Conservation (phyloP, 2,113 vertebrate genomes). For the Alectura lathami region DNA sequence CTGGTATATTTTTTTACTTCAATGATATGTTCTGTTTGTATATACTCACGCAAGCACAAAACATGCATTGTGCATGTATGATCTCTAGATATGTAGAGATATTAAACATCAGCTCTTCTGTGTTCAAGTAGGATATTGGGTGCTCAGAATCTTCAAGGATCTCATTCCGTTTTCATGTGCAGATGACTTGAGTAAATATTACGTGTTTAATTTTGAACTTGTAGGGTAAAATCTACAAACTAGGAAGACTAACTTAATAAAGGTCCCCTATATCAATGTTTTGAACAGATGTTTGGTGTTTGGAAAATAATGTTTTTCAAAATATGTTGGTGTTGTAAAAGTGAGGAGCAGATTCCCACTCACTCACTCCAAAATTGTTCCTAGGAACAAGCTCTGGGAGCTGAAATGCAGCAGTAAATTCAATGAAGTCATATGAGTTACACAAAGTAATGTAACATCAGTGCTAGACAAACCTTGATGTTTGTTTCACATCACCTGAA, state of each 20-base stretch:
- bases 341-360: not conserved
- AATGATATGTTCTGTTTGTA: not conserved
- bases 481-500: not conserved
- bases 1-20: not conserved
- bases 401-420: not conserved
- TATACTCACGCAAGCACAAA: not conserved
- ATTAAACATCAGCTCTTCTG: not conserved
- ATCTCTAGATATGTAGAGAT: not conserved
- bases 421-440: not conserved
- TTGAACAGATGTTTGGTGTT: not conserved
- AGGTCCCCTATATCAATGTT: not conserved
- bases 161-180: not conserved
- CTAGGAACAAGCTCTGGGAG: not conserved
- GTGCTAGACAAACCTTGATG: not conserved
- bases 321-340: not conserved
- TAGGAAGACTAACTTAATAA: not conserved
- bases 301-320: not conserved
- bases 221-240: not conserved
- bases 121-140: not conserved
- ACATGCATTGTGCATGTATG: rapidly evolving
- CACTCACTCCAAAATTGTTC: not conserved
- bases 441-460: not conserved
- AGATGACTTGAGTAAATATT: not conserved
- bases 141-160: not conserved
- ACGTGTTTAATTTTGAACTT: not conserved